Base-by-base conservation (phyloP, 2,113 vertebrate genomes). In the Myrmecophaga tridactyla region DNA sequence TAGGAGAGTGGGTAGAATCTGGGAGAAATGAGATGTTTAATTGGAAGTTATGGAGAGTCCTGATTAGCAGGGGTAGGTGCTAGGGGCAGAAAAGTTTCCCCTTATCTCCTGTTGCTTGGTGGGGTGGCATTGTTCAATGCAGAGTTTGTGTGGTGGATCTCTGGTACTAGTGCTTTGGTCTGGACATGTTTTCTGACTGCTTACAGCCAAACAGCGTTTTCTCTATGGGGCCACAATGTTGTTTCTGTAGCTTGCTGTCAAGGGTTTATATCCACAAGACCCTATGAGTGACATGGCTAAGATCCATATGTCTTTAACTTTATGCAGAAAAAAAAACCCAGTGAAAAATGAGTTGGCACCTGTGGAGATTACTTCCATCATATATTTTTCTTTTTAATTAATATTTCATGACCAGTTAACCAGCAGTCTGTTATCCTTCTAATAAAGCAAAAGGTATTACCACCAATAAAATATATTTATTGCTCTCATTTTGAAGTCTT, bases 381-480 rank as follows among this genome's bases (percentile, higher is more conserved):
- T 94, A 90, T 97, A 98, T 98, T 97, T 98, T 98, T 98, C 94
- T 98, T 98, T 98, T 97, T 97, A 98, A 98, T 98, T 97, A 98
- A 97, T 98, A 98, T 98, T 98, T 98, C 96, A 98, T 98, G 97
- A 98, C 92, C 95, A 93, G 96, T 98, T 98, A 98, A 98, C 92
- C 97, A 97, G 96, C 92, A 97, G 96, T 94, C 94, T 98, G 96
- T 98, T 98, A 98, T 97, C 96, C 81, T 97, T 96, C 96, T 98
- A 97, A 98, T 98, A 98, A 97, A 97, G 90, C 53, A 94, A 96
- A 95, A 98, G 95, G 73, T 95, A 97, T 96, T 97, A 97, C 86
- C 96, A 98, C 93, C 92, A 98, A 98, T 98, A 98, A 98, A 98
- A 98, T 97, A 92, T 97, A 98, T 98, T 98, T 98, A 98, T 98